A percentile compares a stretch with the other conserved stretches of the same genome.
These are phyloP conservation scores for Gerris buenoi DNA, from an alignment of 1,140 invertebrate species.

Conservation along the genomic window DNA sequence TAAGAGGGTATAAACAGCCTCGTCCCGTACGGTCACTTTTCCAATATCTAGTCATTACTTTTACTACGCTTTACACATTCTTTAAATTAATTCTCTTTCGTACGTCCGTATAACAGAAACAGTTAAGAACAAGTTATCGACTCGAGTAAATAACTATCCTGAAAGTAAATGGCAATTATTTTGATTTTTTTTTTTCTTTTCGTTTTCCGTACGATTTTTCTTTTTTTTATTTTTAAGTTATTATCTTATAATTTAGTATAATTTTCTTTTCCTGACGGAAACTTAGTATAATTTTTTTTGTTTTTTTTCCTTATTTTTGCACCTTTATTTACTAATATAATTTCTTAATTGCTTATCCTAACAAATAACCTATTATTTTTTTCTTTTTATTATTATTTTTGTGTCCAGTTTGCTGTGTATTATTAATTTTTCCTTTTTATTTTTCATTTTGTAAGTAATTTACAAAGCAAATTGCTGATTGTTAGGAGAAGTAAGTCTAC, in stretches of 20 bases:
- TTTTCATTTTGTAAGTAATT: too few relatives aligned
- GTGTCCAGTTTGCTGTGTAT: neutral
- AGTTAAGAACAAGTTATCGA: neutral
- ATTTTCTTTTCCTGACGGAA: neutral
- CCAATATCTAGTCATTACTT: neutral
- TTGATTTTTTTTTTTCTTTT: neutral
- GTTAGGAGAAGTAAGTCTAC: too few relatives aligned
- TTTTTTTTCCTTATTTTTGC: neutral
- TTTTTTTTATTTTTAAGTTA: neutral
- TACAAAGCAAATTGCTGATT: too few relatives aligned
- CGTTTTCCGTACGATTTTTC: neutral
- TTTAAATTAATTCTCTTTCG: neutral
- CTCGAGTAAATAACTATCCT: neutral
- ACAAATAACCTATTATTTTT: neutral
- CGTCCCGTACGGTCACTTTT: neutral
- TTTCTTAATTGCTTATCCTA: neutral
- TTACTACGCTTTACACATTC: neutral
- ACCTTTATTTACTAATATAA: neutral
- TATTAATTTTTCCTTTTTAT: neutral
- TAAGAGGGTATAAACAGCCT: constrained; percentile 39
- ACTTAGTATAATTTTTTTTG: neutral
- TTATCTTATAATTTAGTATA: neutral
- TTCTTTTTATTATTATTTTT: neutral
- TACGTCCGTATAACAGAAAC: neutral
- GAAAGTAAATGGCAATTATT: neutral